Evolutionary conservation across 2,888 invertebrate genomes (phyloP).

Genomic region (Acleris sparsana): DNA sequence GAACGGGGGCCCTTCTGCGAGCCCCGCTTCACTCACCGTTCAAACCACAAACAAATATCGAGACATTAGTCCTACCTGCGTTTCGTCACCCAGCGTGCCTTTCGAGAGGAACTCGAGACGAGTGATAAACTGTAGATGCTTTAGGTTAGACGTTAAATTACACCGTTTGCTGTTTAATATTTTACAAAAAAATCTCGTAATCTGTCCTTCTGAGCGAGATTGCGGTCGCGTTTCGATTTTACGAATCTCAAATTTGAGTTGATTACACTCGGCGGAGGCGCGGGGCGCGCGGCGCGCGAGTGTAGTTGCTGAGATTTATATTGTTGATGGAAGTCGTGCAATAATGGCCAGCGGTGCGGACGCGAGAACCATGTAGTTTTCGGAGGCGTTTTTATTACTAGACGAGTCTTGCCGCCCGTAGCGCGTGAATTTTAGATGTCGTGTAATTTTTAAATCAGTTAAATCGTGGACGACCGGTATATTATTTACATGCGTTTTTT

Average conservation of each 20-base stretch:
- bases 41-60: neutral
- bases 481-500: conserved; percentile 47
- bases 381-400: conserved; percentile 9
- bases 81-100: conserved; percentile 36
- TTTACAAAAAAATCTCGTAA: too few species aligned
- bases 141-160: conserved; percentile 13
- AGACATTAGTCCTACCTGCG: conserved; percentile 4
- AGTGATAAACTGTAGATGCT: conserved; percentile 10
- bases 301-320: conserved; percentile 26
- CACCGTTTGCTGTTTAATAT: conserved; percentile 21
- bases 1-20: neutral
- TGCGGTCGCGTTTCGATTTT: conserved; percentile 24
- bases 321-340: conserved; percentile 31
- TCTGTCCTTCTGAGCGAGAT: neutral
- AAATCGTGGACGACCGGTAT: conserved; percentile 27
- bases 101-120: conserved; percentile 2
- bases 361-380: conserved; percentile 1
- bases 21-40: too few species aligned
- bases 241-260: conserved; percentile 36
- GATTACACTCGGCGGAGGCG: neutral
- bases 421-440: conserved; percentile 12
- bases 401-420: conserved; percentile 15
- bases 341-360: conserved; percentile 23
- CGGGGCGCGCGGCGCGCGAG: conserved; percentile 4
- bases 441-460: conserved; percentile 22